These are phyloP conservation scores for Meteorus cinctellus DNA, from an alignment of 2,888 invertebrate genomes.

Conservation along the genomic window DNA sequence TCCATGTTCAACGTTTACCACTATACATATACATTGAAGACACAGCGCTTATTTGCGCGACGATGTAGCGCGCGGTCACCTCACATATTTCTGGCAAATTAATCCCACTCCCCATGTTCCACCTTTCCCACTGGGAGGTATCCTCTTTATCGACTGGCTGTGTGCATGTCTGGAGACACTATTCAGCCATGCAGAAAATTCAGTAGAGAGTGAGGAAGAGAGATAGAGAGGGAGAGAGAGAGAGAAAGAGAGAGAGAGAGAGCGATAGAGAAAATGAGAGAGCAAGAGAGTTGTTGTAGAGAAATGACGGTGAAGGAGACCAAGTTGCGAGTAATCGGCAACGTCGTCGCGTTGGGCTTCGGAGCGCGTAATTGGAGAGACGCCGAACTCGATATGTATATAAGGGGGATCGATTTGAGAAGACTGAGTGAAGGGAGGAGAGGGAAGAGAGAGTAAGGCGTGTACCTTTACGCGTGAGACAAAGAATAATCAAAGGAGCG, in stretches of 20 bases:
- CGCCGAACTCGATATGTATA: conserved; percentile 39
- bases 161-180: conserved; percentile 32
- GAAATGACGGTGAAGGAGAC: conserved; percentile 17
- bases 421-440: neutral
- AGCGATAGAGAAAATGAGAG: too few species aligned
- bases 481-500: conserved; percentile 2
- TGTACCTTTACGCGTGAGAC: conserved; percentile 1
- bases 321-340: conserved; percentile 46
- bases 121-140: conserved; percentile 27
- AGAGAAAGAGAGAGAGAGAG: neutral
- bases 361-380: conserved; percentile 53
- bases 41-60: conserved; percentile 42
- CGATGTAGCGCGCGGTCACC: conserved; percentile 56
- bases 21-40: neutral
- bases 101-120: conserved; percentile 44
- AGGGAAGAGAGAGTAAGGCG: neutral
- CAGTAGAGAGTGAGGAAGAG: neutral
- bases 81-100: conserved; percentile 57
- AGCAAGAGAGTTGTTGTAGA: neutral
- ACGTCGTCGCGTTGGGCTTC: conserved; percentile 53
- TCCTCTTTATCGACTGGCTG: conserved; percentile 11
- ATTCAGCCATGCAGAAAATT: conserved; percentile 39
- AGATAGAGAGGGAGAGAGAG: neutral
- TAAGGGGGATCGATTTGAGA: conserved; percentile 22
- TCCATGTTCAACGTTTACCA: conserved; percentile 23